Conservation (phyloP, 2,797 vertebrate species). For the Myiotriccus ornatus region DNA sequence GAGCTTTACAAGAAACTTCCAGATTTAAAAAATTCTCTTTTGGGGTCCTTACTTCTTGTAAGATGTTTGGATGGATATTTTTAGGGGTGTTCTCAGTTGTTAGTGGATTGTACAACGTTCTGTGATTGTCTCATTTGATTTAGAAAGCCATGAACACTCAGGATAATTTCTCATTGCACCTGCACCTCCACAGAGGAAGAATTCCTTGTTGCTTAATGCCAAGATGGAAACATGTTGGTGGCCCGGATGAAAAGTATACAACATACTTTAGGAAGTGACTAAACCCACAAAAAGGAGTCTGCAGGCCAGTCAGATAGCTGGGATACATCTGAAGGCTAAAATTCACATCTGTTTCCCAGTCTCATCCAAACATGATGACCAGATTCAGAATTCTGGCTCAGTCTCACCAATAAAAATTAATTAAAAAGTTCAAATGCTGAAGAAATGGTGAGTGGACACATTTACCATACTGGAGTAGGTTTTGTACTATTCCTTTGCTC, state of each 20-base stretch:
- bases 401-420: background rate
- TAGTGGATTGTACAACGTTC: background rate
- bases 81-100: background rate
- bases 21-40: background rate
- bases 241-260: slow-evolving; percentile 9
- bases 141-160: background rate
- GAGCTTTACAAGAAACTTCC: slow-evolving; percentile 16
- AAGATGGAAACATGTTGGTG: slow-evolving; percentile 28
- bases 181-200: slow-evolving; percentile 26
- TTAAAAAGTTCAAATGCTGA: background rate
- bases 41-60: background rate
- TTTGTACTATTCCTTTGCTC: background rate
- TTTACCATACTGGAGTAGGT: background rate
- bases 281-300: background rate
- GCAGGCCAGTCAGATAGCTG: background rate
- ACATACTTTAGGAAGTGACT: slow-evolving; percentile 9
- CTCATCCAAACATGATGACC: background rate
- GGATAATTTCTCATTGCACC: slow-evolving; percentile 5
- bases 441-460: background rate
- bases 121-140: background rate
- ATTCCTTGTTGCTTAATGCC: background rate
- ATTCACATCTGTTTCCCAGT: slow-evolving; percentile 28
- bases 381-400: background rate
- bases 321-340: background rate
- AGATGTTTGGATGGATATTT: background rate